These are phyloP conservation scores for Mugil cephalus DNA, from an alignment of 2,113 vertebrate species.

Conservation along the genomic window DNA sequence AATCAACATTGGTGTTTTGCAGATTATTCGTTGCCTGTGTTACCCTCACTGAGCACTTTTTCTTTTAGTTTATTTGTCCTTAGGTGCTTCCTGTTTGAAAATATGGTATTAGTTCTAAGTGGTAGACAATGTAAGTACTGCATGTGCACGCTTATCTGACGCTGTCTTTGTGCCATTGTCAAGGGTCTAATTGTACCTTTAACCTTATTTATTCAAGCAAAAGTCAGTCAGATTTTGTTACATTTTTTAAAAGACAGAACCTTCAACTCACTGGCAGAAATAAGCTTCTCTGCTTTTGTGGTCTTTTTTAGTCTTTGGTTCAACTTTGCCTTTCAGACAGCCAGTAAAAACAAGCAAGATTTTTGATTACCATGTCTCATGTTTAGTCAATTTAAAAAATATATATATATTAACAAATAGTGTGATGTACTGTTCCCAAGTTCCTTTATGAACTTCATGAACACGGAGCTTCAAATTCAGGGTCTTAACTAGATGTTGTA, in stretches of 20 bases:
- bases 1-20: constrained; percentile 10
- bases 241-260: constrained; percentile 34
- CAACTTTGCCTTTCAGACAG: constrained; percentile 56
- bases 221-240: constrained; percentile 24
- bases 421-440: constrained; percentile 17
- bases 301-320: constrained; percentile 51
- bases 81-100: constrained; percentile 49
- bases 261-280: constrained; percentile 22
- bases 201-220: constrained; percentile 63
- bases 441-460: constrained; percentile 8
- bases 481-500: constrained; percentile 33
- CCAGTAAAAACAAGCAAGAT: constrained; percentile 2
- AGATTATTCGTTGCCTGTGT: constrained; percentile 46
- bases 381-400: background rate
- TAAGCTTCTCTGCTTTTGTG: constrained; percentile 46
- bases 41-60: constrained; percentile 74
- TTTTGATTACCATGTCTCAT: constrained; percentile 27
- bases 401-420: background rate
- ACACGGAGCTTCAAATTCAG: constrained; percentile 38
- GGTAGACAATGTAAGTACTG: constrained; percentile 47
- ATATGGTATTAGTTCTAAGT: constrained; percentile 58
- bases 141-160: constrained; percentile 56
- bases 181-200: constrained; percentile 37
- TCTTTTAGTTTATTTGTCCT: constrained; percentile 36
- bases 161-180: constrained; percentile 36